Evolutionary conservation across 2,888 invertebrate species (phyloP), one percentile per base, ranked within the genome.

Genomic region (Saturnia japonica): DNA sequence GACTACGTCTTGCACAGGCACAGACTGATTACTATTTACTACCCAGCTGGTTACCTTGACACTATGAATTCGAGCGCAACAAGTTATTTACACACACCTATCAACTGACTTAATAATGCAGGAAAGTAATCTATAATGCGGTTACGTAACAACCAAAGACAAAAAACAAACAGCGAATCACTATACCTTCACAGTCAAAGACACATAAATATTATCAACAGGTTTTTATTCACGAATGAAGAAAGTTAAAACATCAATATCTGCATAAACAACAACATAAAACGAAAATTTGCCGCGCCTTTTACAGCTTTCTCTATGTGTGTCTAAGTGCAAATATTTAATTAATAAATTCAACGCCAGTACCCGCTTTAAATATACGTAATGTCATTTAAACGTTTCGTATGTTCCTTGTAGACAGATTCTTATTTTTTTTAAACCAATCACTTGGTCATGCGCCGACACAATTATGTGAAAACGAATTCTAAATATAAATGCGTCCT

Each of bases 11-110:
- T 76, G 77, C 77, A 81, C 40, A 51, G 64, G n/a, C n/a, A n/a
- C n/a, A n/a, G n/a, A n/a, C n/a, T n/a, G n/a, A n/a, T n/a, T n/a
- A 66, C 78, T 80, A 82, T 83, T 83, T 83, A 83, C 79, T 88
- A 82, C 82, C 85, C 86, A 85, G 83, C 76, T 75, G 80, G 81
- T 74, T 81, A 88, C 91, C 91, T 92, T 92, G 91, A 86, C 90
- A 89, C 82, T 85, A 86, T 80, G 78, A 81, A 80, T 82, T 80
- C 74, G 78, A 77, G 77, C 75, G 77, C 73, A 80, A 79, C 77
- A 76, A 75, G 77, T 77, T 64, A 64, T 64, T 64, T 64, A 64
- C 40, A 64, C 62, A 62, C 62, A 62, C 64, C 19, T 60, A 60
- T 19, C 40, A 64, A 64, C 64, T 64, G 11, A 40, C n/a, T 40